Conservation (phyloP, 2,797 vertebrate species). For the Girardinus metallicus region DNA sequence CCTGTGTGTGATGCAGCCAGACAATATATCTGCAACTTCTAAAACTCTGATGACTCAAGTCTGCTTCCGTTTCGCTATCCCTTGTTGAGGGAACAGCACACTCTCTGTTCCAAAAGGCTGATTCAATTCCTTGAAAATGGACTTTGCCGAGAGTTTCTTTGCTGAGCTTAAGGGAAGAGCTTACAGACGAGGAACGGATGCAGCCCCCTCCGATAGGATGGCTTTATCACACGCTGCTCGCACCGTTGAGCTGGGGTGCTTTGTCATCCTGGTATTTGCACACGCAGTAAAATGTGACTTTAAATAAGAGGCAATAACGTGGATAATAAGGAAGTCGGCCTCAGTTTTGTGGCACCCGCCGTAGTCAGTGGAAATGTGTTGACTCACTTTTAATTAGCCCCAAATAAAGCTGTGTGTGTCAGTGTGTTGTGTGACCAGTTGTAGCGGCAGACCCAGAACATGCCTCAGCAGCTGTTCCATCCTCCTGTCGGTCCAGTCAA, state of each 20-base stretch:
- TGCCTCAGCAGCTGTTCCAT: conserved; percentile 33
- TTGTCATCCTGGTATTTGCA: conserved; percentile 34
- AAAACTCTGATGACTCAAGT: conserved; percentile 28
- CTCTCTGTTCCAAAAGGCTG: conserved; percentile 57
- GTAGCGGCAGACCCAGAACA: conserved; percentile 36
- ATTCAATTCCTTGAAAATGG: conserved; percentile 68
- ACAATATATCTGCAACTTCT: conserved; percentile 19
- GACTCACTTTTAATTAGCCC: conserved; percentile 25
- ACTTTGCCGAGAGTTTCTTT: conserved; percentile 57
- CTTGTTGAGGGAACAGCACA: conserved; percentile 17
- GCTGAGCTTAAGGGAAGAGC: conserved; percentile 55
- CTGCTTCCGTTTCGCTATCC: conserved; percentile 16
- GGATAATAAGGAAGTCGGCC: neutral
- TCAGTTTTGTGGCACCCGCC: neutral
- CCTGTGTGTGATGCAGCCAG: conserved; percentile 34
- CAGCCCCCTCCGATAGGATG: conserved; percentile 66
- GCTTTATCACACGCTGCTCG: conserved; percentile 72
- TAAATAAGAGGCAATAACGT: conserved; percentile 17
- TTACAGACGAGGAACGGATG: conserved; percentile 68
- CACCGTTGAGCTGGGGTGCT: conserved; percentile 42
- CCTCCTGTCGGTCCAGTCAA: conserved; percentile 44
- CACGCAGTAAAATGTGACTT: conserved; percentile 12
- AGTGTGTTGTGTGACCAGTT: conserved; percentile 13
- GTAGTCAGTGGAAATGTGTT: conserved; percentile 1
- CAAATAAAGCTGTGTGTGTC: conserved; percentile 14